Conservation (phyloP, 1,140 invertebrate species). For the Sesamia nonagrioides region DNA sequence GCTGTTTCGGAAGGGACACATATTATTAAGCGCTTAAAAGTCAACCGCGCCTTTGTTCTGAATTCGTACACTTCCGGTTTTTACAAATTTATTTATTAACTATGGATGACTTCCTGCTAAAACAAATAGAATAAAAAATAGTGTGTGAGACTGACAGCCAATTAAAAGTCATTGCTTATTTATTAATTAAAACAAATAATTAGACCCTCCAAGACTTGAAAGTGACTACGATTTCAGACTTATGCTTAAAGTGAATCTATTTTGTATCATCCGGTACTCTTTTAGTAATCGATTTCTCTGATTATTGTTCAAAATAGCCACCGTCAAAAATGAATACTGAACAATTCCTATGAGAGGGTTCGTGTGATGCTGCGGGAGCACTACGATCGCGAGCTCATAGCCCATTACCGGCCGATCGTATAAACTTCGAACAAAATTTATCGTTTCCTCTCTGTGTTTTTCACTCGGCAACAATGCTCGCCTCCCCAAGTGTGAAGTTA, state of each 20-base stretch:
- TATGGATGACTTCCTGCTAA: too few relatives aligned
- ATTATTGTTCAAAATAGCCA: conserved; percentile 15
- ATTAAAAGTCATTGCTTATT: too few relatives aligned
- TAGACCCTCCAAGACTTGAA: too few relatives aligned
- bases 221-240: too few relatives aligned
- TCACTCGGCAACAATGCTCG: conserved; percentile 77
- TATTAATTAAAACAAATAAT: too few relatives aligned
- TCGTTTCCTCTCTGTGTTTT: conserved; percentile 83
- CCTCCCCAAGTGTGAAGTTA: conserved; percentile 67
- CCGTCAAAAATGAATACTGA: conserved; percentile 24
- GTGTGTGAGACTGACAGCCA: too few relatives aligned
- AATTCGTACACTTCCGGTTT: background rate
- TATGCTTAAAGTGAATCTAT: too few relatives aligned
- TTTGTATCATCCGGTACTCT: background rate
- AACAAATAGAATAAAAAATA: too few relatives aligned
- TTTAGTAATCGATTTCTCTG: background rate
- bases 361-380: conserved; percentile 56
- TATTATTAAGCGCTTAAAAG: conserved; percentile 82
- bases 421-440: conserved; percentile 85
- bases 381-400: conserved; percentile 59
- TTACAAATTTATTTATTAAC: background rate
- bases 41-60: conserved; percentile 75
- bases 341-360: conserved; percentile 47
- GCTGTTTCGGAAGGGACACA: conserved; percentile 82
- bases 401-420: conserved; percentile 79